Conservation (phyloP, 2,888 invertebrate species). For the Cacoxenus indagator region DNA sequence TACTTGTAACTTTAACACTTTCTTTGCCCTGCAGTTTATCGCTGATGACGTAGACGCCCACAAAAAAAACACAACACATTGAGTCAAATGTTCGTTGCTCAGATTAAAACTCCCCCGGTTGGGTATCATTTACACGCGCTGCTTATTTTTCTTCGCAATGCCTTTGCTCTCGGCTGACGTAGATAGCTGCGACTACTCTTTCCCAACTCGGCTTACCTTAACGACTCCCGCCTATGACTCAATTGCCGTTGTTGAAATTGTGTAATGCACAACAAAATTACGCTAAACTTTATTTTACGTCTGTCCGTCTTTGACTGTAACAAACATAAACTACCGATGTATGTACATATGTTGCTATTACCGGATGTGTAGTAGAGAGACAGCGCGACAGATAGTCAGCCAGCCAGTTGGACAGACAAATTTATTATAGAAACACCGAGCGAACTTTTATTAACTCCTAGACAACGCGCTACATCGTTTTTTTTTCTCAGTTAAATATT, state of each 20-base stretch:
- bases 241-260: not conserved
- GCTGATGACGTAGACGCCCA: not conserved
- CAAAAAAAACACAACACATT: not conserved
- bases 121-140: too few species aligned
- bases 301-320: not conserved
- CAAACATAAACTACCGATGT: not conserved
- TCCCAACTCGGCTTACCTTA: not conserved
- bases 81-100: not conserved
- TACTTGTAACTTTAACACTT: not conserved
- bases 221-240: not conserved
- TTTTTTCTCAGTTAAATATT: not conserved
- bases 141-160: not conserved
- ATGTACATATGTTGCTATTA: not conserved
- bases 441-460: not conserved
- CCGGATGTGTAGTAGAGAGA: constrained; percentile 1
- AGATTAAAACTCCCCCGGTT: not conserved
- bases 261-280: constrained; percentile 6
- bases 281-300: constrained; percentile 4
- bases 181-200: not conserved
- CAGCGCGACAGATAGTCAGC: not conserved
- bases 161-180: not conserved
- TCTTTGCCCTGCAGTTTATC: not conserved
- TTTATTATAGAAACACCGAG: not conserved
- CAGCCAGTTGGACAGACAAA: not conserved
- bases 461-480: constrained; percentile 12